Evolutionary conservation across 2,888 invertebrate species (phyloP), one percentile per base, ranked within the genome.

Genomic region (Nysson spinosus): DNA sequence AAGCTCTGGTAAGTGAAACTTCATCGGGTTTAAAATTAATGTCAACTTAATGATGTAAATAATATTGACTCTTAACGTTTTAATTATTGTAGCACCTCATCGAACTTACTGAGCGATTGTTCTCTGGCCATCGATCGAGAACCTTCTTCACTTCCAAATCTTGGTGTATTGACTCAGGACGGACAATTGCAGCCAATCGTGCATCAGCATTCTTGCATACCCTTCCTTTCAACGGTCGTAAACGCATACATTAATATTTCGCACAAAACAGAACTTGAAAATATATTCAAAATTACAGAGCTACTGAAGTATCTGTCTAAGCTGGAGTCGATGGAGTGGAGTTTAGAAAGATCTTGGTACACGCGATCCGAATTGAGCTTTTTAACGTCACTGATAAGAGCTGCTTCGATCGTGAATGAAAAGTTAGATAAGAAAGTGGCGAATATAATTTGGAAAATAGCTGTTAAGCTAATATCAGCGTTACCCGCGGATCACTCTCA

Each of bases 151-250:
- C 84, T 88, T 6, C 83, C 89, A 3, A 88, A 88, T 79, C 85
- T 88, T 1, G 87, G 88, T 20, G 87, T 88, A 43, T 85, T 89
- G 80, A 82, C 85, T 26, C 80, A 88, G 1, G 83, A 87, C 32
- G 89, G 89, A 24, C 87, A 89, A 73, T 77, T 90, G 7, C 85
- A 89, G 42, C 89, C 90, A 11, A 75, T 88, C 3, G 76, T 90
- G 24, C 86, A 88, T 46, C 82, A 83, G 3, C 81, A 87, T 26
- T 89, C 89, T 60, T 87, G 86, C 39, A 69, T 89, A 32, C 88
- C 89, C 22, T 89, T 90, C 69, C 77, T 90, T 20, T 77, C 80
- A 37, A 78, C 83, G 0, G 62, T 69, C 6, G 44, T 84, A 1
- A 70, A 79, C 14, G 40, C 69, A 2, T 78, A 84, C 3, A 30